phyloP scores from a whole-genome alignment of 2,797 vertebrate species.

The Pogoniulus pusillus region DNA sequence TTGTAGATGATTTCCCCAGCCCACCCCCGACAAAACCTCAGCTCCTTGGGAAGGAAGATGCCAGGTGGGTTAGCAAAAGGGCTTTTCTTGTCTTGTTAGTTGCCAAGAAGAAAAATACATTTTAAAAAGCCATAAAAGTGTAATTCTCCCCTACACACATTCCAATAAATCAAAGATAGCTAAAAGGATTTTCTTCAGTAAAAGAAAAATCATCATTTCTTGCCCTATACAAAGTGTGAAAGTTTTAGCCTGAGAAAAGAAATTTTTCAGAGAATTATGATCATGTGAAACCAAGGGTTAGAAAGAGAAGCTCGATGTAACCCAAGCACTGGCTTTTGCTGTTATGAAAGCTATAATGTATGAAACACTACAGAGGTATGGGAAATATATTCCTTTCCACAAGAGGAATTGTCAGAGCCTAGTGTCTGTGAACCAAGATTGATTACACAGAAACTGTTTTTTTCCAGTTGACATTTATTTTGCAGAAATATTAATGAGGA shows the following conservation, averaged over 20 bases:
- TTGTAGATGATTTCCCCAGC: not conserved
- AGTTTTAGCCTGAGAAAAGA: constrained; percentile 43
- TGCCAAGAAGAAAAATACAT: constrained; percentile 67
- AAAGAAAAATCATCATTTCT: constrained; percentile 64
- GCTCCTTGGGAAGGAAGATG: not conserved
- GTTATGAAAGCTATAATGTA: constrained; percentile 58
- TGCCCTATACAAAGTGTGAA: constrained; percentile 56
- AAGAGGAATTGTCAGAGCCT: constrained; percentile 51
- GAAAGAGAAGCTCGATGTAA: constrained; percentile 52
- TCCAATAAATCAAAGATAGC: constrained; percentile 68
- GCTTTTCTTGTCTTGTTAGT: constrained; percentile 46
- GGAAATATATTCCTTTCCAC: constrained; percentile 57
- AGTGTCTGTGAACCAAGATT: constrained; percentile 49
- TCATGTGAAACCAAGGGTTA: constrained; percentile 44
- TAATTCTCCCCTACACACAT: constrained; percentile 55
- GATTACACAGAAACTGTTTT: constrained; percentile 56
- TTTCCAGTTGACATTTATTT: constrained; percentile 67
- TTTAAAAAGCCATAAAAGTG: constrained; percentile 65
- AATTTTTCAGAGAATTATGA: constrained; percentile 54
- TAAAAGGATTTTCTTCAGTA: constrained; percentile 67
- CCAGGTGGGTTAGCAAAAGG: constrained; percentile 38
- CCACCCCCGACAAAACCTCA: not conserved
- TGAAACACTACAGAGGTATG: constrained; percentile 58
- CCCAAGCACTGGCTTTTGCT: constrained; percentile 45
- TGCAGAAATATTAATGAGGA: constrained; percentile 61